Evolutionary conservation across 53 echinoderm and acorn worm genomes (phyloP), one percentile per base, ranked within the genome.

Genomic region (Antedon mediterranea): DNA sequence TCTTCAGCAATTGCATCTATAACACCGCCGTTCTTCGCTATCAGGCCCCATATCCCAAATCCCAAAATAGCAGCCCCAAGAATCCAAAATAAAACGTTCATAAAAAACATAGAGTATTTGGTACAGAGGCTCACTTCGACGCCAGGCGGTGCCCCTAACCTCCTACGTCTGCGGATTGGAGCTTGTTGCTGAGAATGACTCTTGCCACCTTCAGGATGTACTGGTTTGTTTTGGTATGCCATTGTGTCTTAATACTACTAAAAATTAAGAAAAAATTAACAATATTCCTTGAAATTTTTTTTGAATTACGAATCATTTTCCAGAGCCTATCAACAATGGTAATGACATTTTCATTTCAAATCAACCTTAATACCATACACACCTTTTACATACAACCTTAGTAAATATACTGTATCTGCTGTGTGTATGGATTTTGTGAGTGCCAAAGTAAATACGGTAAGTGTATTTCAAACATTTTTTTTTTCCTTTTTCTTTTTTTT

Each of bases 1-100:
- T 91, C 89, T 34, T 88, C 82, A 8, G 97, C 91, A 18, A 95
- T 89, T 0, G 78, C 89, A 28, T 89, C 86, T 30, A 95, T 85
- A 43, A 82, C 89, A 72, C 70, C 81, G 20, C 77, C 81, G 9
- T 78, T 86, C 82, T 95, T 95, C 20, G 91, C 83, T 11, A 92
- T 86, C 31, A 95, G 81, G 18, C 97, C 97, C 91, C 91, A 92
- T 4, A 95, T 84, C 8, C 97, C 97, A 34, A 95, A 95, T 0
- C 85, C 92, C 32, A 95, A 75, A 32, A 92, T 43, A 20, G 86
- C 87, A 27, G 80, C 84, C 9, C 97, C 97, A 14, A 92, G 73
- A 5, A 95, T 13, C 97, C 91, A 95, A 79, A 92, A 95, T 76
- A 87, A 23, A 20, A 89, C 74, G 74, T 95, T 95, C 28, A 91